Base-by-base conservation (phyloP, 2,797 vertebrate genomes). In the Enteromius argenteus region DNA sequence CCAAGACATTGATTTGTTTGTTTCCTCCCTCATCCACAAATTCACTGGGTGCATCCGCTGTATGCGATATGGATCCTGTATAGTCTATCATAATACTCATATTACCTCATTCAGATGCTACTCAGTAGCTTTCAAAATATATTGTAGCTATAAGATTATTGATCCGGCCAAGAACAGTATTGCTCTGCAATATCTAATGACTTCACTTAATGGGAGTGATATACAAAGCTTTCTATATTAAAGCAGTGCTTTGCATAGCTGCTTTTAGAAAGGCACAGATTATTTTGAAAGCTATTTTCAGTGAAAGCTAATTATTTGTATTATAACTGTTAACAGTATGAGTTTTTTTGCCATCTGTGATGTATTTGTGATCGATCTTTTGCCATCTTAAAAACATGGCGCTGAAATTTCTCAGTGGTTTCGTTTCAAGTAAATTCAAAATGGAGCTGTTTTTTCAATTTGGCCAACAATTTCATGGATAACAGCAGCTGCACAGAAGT, bases 221-320 rank as follows among this genome's bases (percentile, higher is more conserved):
- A 96, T 95, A 96, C 89, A 95, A 96, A 96, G 95, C 94, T 90
- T 94, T 94, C 94, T 94, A 90, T 95, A 95, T 94, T 95, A 95
- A 94, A 95, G 94, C 91, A 94, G 95, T 92, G 90, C 89, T 91
- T 94, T 96, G 95, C 94, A 96, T 96, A 95, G 94, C 95, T 95
- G 1, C 1, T 27, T 62, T 75, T 37, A 42, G 21, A 30, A 51
- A 68, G 7, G 46, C 7, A 21, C 46, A 5, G 2, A 23, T 3
- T 44, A 13, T 46, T 64, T 27, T 21, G 21, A 77, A 27, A 27
- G 7, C 14, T 27, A 27, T 27, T 27, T 62, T 46, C 13, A 42
- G 21, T 3, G n/a, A 42, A 71, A 46, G n/a, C 21, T 5, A 30
- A 5, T 32, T 73, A 32, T 72, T 19, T 73, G 23, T 32, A 51